Conservation (phyloP, 1,140 invertebrate genomes). For the Drosophila ercepeae region DNA sequence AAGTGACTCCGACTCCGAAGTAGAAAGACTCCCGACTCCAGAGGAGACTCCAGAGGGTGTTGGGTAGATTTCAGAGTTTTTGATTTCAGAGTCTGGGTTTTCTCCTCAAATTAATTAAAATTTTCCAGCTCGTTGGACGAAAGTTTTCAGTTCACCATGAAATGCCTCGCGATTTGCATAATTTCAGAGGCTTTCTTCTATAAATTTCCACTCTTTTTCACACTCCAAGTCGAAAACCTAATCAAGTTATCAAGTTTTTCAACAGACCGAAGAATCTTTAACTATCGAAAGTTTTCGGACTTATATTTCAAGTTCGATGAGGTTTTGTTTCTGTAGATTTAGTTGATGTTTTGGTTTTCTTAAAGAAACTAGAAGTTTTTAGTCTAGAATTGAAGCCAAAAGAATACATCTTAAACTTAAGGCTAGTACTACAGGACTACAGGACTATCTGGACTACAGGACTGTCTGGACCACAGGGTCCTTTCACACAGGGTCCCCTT, state of each 20-base stretch:
- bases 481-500: too few species aligned
- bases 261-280: slow-evolving; percentile 1
- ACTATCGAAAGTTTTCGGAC: too few species aligned
- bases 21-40: too few species aligned
- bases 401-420: too few species aligned
- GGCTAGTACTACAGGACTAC: too few species aligned
- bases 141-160: slow-evolving; percentile 63
- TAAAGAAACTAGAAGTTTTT: neutral
- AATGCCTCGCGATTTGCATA: slow-evolving; percentile 70
- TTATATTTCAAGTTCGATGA: slow-evolving; percentile 1
- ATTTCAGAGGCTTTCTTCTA: slow-evolving; percentile 49
- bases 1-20: too few species aligned
- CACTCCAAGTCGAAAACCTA: slow-evolving; percentile 28
- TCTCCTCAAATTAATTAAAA: slow-evolving; percentile 76
- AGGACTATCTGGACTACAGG: too few species aligned
- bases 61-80: slow-evolving; percentile 39
- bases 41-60: neutral
- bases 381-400: too few species aligned
- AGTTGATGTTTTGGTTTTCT: neutral
- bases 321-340: neutral
- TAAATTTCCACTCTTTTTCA: slow-evolving; percentile 13
- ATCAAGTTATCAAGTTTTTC: slow-evolving; percentile 31
- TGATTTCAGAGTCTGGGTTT: slow-evolving; percentile 56
- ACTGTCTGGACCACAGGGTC: too few species aligned
- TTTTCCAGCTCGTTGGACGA: slow-evolving; percentile 73